Conservation (phyloP, 2,888 invertebrate species). For the Oegoconia quadripuncta region DNA sequence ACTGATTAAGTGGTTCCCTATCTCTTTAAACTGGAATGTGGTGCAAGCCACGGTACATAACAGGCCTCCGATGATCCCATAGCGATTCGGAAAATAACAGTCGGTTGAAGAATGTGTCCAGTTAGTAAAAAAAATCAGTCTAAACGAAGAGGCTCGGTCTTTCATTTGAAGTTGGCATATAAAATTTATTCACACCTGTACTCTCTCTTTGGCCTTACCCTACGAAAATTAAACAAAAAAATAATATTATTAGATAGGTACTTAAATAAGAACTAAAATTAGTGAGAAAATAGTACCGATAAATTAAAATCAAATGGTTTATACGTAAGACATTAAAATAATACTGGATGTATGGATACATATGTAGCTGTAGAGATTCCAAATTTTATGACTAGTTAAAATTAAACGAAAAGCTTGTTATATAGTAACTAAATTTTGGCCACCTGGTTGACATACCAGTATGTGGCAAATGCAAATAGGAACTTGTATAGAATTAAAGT, state of each 20-base stretch:
- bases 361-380: slow-evolving; percentile 17
- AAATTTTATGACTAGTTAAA: slow-evolving; percentile 22
- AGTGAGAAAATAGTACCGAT: slow-evolving; percentile 32
- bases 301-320: not conserved
- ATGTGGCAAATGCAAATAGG: not conserved
- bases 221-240: slow-evolving; percentile 34
- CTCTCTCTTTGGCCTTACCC: slow-evolving; percentile 43
- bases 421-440: slow-evolving; percentile 2
- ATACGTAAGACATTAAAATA: not conserved
- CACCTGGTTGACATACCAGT: not conserved
- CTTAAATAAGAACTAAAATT: slow-evolving; percentile 22
- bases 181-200: slow-evolving; percentile 28
- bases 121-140: slow-evolving; percentile 66
- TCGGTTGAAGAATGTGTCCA: slow-evolving; percentile 28
- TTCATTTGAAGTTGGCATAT: slow-evolving; percentile 45
- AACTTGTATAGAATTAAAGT: too few relatives aligned
- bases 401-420: not conserved
- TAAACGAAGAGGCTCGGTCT: slow-evolving; percentile 48
- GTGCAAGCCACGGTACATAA: slow-evolving; percentile 10
- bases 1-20: too few relatives aligned
- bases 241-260: too few relatives aligned
- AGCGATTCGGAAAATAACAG: slow-evolving; percentile 35
- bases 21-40: slow-evolving; percentile 14
- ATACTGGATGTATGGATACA: not conserved
- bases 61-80: slow-evolving; percentile 16